Evolutionary conservation across 2,113 vertebrate genomes (phyloP).

Genomic region (Erinaceus europaeus): DNA sequence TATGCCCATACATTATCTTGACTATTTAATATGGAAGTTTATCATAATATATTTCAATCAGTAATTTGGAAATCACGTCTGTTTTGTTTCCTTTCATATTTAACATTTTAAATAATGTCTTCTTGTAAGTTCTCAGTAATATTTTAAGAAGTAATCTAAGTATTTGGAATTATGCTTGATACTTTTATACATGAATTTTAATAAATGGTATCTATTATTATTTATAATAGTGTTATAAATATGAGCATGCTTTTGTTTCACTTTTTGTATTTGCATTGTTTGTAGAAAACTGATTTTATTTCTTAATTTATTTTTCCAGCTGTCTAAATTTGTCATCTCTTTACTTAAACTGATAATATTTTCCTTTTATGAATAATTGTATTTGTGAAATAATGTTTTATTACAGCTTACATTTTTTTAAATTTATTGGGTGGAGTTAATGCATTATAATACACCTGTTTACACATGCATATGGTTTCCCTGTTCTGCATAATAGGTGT

Average conservation of each 20-base stretch:
- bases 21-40: not conserved
- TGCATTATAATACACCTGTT: too few species aligned
- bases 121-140: not conserved
- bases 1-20: not conserved
- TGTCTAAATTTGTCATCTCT: not conserved
- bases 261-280: not conserved
- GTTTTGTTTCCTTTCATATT: not conserved
- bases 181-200: not conserved
- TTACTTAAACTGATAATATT: not conserved
- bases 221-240: not conserved
- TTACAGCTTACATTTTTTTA: too few species aligned
- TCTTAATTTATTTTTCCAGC: not conserved
- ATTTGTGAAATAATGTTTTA: too few species aligned
- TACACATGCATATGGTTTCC: too few species aligned
- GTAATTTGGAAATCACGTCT: not conserved
- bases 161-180: not conserved
- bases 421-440: too few species aligned
- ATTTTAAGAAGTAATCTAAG: not conserved
- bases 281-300: not conserved
- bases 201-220: not conserved
- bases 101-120: not conserved
- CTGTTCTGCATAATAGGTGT: too few species aligned
- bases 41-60: not conserved
- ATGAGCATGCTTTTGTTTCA: not conserved
- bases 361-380: too few species aligned